These are phyloP conservation scores for Zootoca vivipara DNA, from an alignment of 2,113 vertebrate species.

Conservation along the genomic window DNA sequence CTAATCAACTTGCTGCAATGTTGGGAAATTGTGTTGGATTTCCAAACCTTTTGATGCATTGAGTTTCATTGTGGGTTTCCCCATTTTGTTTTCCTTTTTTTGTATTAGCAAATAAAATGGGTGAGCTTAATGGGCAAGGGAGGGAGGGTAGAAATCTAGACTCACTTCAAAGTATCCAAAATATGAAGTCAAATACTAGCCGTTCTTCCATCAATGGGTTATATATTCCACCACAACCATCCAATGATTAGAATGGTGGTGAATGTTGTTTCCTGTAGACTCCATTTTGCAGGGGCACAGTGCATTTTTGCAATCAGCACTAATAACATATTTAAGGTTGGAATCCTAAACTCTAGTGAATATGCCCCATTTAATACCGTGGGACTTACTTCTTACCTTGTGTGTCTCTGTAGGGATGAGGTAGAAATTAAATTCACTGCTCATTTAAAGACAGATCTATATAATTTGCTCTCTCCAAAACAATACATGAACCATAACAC, in stretches of 20 bases:
- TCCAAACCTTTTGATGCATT: background rate
- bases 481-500: too few relatives aligned
- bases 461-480: too few relatives aligned
- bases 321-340: background rate
- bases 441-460: too few relatives aligned
- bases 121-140: background rate
- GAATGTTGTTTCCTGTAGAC: too few relatives aligned
- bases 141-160: background rate
- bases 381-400: too few relatives aligned
- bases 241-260: too few relatives aligned
- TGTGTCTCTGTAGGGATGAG: background rate
- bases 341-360: background rate
- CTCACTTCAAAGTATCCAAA: background rate
- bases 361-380: too few relatives aligned
- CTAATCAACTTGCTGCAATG: constrained; percentile 28
- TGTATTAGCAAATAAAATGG: background rate
- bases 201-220: background rate
- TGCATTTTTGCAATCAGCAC: background rate
- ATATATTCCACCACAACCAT: background rate
- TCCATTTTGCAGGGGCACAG: background rate
- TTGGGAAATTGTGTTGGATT: constrained; percentile 13
- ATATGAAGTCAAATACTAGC: background rate
- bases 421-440: too few relatives aligned
- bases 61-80: background rate
- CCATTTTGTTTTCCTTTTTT: background rate